Conservation (phyloP, 2,888 invertebrate genomes). For the Pristionchus japonicus region DNA sequence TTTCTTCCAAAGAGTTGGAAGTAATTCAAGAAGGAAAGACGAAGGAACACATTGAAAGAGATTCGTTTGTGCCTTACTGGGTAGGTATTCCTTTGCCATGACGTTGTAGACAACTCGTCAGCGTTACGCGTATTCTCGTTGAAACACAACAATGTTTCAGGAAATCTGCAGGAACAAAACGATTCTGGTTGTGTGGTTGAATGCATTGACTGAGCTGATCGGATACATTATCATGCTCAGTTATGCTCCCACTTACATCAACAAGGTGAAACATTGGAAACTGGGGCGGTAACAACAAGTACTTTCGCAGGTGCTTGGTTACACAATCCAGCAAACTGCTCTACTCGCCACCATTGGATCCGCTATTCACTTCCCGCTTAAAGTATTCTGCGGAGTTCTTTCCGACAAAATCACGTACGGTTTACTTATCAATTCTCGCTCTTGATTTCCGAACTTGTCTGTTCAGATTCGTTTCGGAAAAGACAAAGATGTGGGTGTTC, state of each 20-base stretch:
- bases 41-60: conserved; percentile 65
- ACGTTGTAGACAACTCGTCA: conserved; percentile 57
- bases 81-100: conserved; percentile 30
- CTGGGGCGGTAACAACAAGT: neutral
- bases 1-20: conserved; percentile 58
- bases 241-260: conserved; percentile 53
- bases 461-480: conserved; percentile 58
- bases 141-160: conserved; percentile 48
- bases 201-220: conserved; percentile 53
- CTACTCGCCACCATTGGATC: conserved; percentile 44
- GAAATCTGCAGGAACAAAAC: conserved; percentile 64
- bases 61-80: conserved; percentile 69
- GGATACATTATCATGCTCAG: conserved; percentile 54
- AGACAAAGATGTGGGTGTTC: conserved; percentile 62
- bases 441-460: neutral
- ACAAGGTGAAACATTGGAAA: conserved; percentile 36
- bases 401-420: conserved; percentile 44
- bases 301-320: conserved; percentile 35
- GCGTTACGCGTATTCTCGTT: conserved; percentile 59
- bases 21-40: conserved; percentile 67
- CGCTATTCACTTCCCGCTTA: conserved; percentile 44
- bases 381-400: conserved; percentile 33
- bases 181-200: conserved; percentile 54
- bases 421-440: neutral
- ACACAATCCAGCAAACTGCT: neutral